Base-by-base conservation (phyloP, 2,113 vertebrate genomes). In the Acanthisitta chloris region DNA sequence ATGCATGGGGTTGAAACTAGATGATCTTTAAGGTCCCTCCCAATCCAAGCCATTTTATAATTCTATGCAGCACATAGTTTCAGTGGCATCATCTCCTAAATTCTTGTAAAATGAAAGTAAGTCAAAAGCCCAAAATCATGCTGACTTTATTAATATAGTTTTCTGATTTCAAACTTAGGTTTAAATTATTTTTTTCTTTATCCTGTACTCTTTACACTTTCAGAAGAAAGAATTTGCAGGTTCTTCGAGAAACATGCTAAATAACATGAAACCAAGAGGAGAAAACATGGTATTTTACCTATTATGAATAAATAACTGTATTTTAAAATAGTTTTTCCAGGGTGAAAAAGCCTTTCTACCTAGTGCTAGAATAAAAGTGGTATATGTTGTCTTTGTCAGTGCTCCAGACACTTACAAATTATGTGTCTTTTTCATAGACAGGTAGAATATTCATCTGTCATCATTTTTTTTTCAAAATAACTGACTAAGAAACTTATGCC, bases 361-460 rank as follows among this genome's bases (percentile, higher is more conserved):
- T 33, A 69, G 11, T 14, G 11, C 12, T 48, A 23, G 19, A 89
- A 40, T 40, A 19, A 67, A 95, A 45, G 28, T 40, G 17, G 16
- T 24, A 12, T 48, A 48, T n/a, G 10, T 10, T 57, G 33, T 23
- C 15, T 61, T 40, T 33, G 14, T 33, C 28, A 81, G 17, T 45
- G 38, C 78, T 90, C 96, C 55, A 57, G 54, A 51, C 38, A 24
- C 17, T 81, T 58, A 49, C 38, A 81, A 67, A 83, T 57, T 84
- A 86, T 81, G 90, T 91, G 61, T 65, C 40, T 72, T 94, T 96
- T 92, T 81, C 59, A 93, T 36, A 74, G 83, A 66, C 23, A 92
- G 12, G 33, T 93, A 54, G 38, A 80, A 84, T 97, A 97, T 72
- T 96, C 81, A 69, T 91, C 67, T 93, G 23, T 59, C 85, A 92